Conservation (phyloP, 1,140 invertebrate species). For the Paraescarpia echinospica region DNA sequence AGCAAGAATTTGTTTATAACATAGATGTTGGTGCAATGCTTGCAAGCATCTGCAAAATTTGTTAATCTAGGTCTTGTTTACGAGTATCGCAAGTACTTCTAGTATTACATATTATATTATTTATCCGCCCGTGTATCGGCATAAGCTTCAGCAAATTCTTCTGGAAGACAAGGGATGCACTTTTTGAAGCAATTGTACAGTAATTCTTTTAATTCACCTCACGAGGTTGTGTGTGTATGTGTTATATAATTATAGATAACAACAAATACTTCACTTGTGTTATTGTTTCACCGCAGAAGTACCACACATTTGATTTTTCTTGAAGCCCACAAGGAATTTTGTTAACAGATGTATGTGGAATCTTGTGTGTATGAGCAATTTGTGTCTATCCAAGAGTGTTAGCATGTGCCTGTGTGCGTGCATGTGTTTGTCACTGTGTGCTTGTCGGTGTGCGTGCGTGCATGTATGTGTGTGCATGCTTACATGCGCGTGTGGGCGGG, state of each 20-base stretch:
- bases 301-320: too few species aligned
- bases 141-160: neutral
- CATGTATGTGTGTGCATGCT: neutral
- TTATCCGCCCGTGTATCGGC: neutral
- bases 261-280: neutral
- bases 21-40: conserved; percentile 1
- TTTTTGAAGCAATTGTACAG: neutral
- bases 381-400: neutral
- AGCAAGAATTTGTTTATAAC: conserved; percentile 1
- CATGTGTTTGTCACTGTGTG: neutral
- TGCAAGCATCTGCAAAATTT: neutral
- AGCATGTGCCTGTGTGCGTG: neutral
- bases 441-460: neutral
- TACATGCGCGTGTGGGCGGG: too few species aligned
- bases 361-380: too few species aligned
- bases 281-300: neutral
- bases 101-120: conserved; percentile 3
- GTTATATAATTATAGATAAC: conserved; percentile 7
- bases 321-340: too few species aligned
- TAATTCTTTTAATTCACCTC: conserved; percentile 6
- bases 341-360: too few species aligned
- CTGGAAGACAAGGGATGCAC: neutral
- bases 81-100: neutral
- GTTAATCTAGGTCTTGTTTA: conserved; percentile 6
- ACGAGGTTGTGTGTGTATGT: conserved; percentile 4